Evolutionary conservation across 2,888 invertebrate species (phyloP).

Genomic region (Pheosia tremula): DNA sequence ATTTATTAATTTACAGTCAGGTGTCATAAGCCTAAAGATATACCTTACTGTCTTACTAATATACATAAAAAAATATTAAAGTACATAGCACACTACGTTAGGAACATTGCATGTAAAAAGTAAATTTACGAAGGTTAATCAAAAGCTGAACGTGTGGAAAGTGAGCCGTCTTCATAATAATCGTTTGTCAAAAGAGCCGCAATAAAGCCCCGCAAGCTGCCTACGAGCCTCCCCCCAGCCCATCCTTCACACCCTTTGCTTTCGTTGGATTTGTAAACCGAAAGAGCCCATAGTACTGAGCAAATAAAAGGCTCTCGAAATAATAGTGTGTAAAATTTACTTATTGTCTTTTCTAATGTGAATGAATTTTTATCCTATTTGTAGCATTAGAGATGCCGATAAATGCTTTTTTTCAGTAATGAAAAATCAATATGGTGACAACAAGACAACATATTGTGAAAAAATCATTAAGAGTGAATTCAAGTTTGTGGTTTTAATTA

Average conservation of each 20-base stretch:
- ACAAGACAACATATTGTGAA: too few species aligned
- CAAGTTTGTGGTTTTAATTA: too few species aligned
- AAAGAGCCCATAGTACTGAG: conserved; percentile 35
- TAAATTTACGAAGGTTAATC: conserved; percentile 39
- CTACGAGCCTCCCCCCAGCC: conserved; percentile 24
- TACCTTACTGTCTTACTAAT: too few species aligned
- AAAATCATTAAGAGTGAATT: too few species aligned
- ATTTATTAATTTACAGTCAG: too few species aligned
- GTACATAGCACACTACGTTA: too few species aligned
- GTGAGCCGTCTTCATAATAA: conserved; percentile 61
- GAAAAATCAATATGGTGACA: too few species aligned
- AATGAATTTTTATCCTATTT: too few species aligned
- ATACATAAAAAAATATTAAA: too few species aligned
- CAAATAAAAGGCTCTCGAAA: conserved; percentile 35
- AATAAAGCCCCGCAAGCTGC: conserved; percentile 51
- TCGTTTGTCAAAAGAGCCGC: conserved; percentile 61
- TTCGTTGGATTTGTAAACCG: conserved; percentile 40
- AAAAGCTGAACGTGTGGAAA: conserved; percentile 50
- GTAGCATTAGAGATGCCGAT: too few species aligned
- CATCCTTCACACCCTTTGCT: conserved; percentile 36
- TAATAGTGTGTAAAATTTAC: conserved; percentile 31
- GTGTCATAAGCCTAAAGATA: background rate
- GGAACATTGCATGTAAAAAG: conserved; percentile 21
- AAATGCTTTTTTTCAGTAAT: too few species aligned
- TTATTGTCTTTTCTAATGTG: conserved; percentile 21